phyloP scores from a whole-genome alignment of 2,797 vertebrate genomes.

The Urocyon cinereoargenteus region DNA sequence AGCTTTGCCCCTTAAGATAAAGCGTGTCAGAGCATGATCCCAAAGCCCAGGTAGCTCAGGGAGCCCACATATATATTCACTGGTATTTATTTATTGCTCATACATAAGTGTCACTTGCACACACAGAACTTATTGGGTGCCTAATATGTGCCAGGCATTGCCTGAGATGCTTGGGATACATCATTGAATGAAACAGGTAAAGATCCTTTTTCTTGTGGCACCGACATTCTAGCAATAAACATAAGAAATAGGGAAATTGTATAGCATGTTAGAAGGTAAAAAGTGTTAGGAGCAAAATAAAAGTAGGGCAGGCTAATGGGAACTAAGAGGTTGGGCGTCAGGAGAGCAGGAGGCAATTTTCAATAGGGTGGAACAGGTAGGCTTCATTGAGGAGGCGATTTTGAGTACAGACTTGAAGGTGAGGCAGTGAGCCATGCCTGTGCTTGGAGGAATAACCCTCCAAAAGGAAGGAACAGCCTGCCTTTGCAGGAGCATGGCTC shows the following conservation, averaged over 20 bases:
- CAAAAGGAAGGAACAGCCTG: background rate
- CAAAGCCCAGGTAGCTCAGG: no score
- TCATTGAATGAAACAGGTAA: background rate
- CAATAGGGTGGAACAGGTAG: background rate
- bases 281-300: background rate
- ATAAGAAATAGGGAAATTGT: background rate
- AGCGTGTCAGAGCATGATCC: background rate
- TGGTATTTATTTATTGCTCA: background rate
- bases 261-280: background rate
- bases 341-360: background rate
- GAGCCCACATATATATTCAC: background rate
- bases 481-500: background rate
- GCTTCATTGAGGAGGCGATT: background rate
- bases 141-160: background rate
- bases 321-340: no score
- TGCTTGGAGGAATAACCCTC: background rate
- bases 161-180: background rate
- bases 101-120: background rate
- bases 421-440: background rate
- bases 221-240: background rate
- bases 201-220: background rate
- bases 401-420: background rate
- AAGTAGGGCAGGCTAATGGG: background rate
- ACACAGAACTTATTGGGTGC: background rate
- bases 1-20: background rate